Evolutionary conservation across 2,113 vertebrate species (phyloP).

Genomic region (Axis porcinus): DNA sequence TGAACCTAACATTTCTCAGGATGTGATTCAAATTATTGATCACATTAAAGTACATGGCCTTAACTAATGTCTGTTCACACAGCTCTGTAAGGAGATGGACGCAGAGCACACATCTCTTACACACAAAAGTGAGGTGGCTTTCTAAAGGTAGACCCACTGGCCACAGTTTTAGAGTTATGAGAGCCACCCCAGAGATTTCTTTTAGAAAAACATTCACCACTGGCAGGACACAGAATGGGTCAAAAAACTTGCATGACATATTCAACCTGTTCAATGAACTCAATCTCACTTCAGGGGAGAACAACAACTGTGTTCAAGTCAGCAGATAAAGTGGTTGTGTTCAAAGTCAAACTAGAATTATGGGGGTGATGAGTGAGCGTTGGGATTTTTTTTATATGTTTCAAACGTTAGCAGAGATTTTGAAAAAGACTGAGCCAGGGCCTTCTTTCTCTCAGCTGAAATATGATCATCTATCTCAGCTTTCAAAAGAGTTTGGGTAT

Average conservation of each 20-base stretch:
- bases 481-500: background rate
- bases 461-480: background rate
- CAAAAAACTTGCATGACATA: background rate
- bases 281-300: background rate
- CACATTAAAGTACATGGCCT: background rate
- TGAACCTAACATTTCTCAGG: background rate
- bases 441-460: background rate
- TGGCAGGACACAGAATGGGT: background rate
- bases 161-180: background rate
- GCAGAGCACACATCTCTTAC: background rate
- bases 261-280: background rate
- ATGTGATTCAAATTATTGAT: background rate
- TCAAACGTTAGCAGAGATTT: background rate
- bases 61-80: background rate
- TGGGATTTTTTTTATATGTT: background rate
- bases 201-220: background rate
- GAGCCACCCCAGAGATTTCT: background rate
- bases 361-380: fast-evolving
- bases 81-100: background rate
- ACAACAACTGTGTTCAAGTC: background rate
- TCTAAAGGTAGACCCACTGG: background rate
- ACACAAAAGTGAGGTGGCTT: background rate
- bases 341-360: background rate
- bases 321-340: background rate
- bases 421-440: background rate